phyloP scores from a whole-genome alignment of 2,888 invertebrate genomes.

The Zele albiditarsus region DNA sequence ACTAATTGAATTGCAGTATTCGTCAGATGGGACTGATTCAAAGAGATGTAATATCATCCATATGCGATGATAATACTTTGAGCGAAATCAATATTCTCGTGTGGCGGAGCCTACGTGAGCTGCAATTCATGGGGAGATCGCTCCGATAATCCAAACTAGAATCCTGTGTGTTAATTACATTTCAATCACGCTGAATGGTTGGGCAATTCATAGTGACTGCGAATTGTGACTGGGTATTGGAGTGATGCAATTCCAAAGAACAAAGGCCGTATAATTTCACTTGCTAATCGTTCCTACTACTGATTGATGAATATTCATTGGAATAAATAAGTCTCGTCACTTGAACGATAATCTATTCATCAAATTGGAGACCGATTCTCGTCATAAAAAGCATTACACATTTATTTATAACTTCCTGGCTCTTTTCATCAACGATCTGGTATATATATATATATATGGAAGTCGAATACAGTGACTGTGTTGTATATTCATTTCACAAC shows the following conservation, averaged over 20 bases:
- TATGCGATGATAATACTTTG: background rate
- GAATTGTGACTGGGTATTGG: background rate
- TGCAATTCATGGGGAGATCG: background rate
- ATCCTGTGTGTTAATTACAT: background rate
- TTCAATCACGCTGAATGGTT: background rate
- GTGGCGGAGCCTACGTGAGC: background rate
- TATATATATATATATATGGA: slow-evolving; percentile 46
- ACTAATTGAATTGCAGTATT: background rate
- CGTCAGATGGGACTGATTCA: background rate
- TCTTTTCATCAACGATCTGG: too few relatives aligned
- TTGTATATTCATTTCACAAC: slow-evolving; percentile 65
- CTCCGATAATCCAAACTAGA: background rate
- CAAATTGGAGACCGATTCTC: too few relatives aligned
- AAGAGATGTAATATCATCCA: background rate
- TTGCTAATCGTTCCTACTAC: too few relatives aligned
- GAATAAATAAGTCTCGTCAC: background rate
- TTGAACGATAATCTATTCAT: too few relatives aligned
- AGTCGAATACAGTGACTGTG: slow-evolving; percentile 66
- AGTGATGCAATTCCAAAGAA: background rate
- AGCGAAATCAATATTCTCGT: background rate
- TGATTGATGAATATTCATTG: too few relatives aligned
- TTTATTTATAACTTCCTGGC: too few relatives aligned
- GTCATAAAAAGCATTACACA: too few relatives aligned
- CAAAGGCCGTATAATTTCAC: background rate
- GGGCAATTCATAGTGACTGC: background rate